Evolutionary conservation across 2,888 invertebrate species (phyloP), one percentile per base, ranked within the genome.

Genomic region (Sinodicranocentrus sp.): DNA sequence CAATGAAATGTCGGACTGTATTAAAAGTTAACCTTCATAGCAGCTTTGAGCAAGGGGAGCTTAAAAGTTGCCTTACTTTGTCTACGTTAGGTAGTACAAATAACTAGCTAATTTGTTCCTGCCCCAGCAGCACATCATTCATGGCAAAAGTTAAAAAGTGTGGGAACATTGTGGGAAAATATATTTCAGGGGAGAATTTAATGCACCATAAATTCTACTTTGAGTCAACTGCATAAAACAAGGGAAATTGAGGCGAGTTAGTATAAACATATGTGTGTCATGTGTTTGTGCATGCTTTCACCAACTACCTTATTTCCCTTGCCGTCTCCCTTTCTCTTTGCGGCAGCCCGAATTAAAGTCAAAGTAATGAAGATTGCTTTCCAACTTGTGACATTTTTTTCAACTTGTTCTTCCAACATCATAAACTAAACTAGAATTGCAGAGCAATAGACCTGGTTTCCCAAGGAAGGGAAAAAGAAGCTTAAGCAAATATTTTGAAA

Each of bases 401-500:
- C 6, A n/a, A 28, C 26, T 63, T 15, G 3, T 28, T 43, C 19
- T 44, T 19, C 2, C 8, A 44, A 44, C 44, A 26, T 10, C 26
- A 33, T n/a, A 26, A n/a, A n/a, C n/a, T n/a, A n/a, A n/a, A n/a
- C n/a, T n/a, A n/a, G n/a, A n/a, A n/a, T n/a, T n/a, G n/a, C n/a
- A n/a, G 33, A 3, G 59, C 52, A 52, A 3, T 52, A 8, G 48
- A 48, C 48, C 2, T 48, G 8, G 8, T 17, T 48, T 48, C 48
- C 5, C 5, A 48, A 48, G n/a, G 28, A 26, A 70, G 21, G 52
- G 25, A 15, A 5, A 61, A 33, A 78, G 65, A 39, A 80, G 57
- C 80, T 21, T 65, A 65, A 52, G 59, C 67, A 80, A 80, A 80
- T 80, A 80, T 65, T 80, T 80, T 80, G 78, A 67, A 73, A 28